Base-by-base conservation (phyloP, 2,888 invertebrate genomes). In the Xestia c-nigrum region DNA sequence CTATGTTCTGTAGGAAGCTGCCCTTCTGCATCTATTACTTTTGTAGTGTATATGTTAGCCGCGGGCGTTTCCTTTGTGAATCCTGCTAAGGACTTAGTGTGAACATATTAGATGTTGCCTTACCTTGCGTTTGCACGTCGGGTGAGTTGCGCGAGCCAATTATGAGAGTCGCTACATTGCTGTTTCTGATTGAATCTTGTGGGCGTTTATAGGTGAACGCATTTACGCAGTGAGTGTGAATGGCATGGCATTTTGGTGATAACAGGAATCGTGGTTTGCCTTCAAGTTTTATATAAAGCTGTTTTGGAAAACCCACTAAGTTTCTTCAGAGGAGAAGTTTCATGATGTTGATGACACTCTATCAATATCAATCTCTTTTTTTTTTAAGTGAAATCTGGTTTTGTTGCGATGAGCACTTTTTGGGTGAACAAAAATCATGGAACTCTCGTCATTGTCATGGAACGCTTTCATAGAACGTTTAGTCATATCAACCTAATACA, bases 21-120 rank as follows among this genome's bases (percentile, higher is more conserved):
- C 0, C 38, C 57, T 81, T 75, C 50, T 75, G 76, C 16, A 9
- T 6, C 5, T 38, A 9, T 52, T 0, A 12, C 16, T 40, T 21
- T 14, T 16, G 0, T 50, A 1, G 61, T 52, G 6, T 12, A 7
- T 1, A 19, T n/a, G 21, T 75, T 75, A 72, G 82, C 82, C 82
- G 10, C 5, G 12, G 65, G 82, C 72, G 31, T 81, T 61, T 65
- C 81, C 75, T 85, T 82, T 85, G 85, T 81, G 46, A 75, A 57
- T 52, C 12, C 46, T 55, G 52, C 38, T 66, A 73, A 80, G 55
- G 59, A 85, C 61, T 59, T 64, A 24, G 67, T 74, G 81, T 68
- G 74, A 85, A 57, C 47, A 68, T 59, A 47, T 59, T 71, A 74
- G 38, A 52, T 55, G 59, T 63, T 72, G 52, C 59, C 50, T 57